Conservation (phyloP, 2,888 invertebrate species). For the Gnatocerus cornutus region DNA sequence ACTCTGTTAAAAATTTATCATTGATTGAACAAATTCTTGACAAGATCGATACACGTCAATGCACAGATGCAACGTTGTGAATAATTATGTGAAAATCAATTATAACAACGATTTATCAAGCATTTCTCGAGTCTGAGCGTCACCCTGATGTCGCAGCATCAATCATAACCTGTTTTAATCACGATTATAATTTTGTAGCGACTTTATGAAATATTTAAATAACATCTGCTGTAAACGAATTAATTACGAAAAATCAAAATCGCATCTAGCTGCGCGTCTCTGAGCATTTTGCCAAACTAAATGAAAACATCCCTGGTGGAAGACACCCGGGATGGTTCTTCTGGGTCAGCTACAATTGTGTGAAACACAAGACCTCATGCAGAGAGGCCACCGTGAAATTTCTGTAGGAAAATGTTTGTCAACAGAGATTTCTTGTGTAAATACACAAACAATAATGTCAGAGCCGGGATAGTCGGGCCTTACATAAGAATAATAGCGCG, state of each 20-base stretch:
- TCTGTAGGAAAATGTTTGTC: conserved; percentile 70
- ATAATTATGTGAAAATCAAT: conserved; percentile 71
- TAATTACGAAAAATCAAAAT: conserved; percentile 14
- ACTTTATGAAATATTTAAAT: conserved; percentile 59
- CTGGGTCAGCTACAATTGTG: conserved; percentile 66
- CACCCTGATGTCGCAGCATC: conserved; percentile 64
- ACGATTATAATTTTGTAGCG: conserved; percentile 61
- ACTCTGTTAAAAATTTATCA: conserved; percentile 11
- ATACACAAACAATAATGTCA: conserved; percentile 67
- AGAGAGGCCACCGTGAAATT: conserved; percentile 70
- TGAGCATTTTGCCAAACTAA: conserved; percentile 51
- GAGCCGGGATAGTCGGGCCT: conserved; percentile 56
- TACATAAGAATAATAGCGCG: conserved; percentile 64
- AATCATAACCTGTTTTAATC: conserved; percentile 67
- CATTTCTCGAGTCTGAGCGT: conserved; percentile 57
- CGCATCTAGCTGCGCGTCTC: not conserved
- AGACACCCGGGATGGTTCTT: conserved; percentile 50
- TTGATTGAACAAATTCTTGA: conserved; percentile 43
- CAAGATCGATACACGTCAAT: conserved; percentile 67
- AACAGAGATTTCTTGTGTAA: conserved; percentile 70
- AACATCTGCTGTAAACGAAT: conserved; percentile 38
- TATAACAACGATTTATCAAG: conserved; percentile 70
- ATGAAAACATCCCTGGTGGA: conserved; percentile 59
- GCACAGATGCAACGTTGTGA: conserved; percentile 70
- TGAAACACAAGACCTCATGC: conserved; percentile 65